Evolutionary conservation across 2,113 vertebrate genomes (phyloP).

Genomic region (Hemichromis elongatus): DNA sequence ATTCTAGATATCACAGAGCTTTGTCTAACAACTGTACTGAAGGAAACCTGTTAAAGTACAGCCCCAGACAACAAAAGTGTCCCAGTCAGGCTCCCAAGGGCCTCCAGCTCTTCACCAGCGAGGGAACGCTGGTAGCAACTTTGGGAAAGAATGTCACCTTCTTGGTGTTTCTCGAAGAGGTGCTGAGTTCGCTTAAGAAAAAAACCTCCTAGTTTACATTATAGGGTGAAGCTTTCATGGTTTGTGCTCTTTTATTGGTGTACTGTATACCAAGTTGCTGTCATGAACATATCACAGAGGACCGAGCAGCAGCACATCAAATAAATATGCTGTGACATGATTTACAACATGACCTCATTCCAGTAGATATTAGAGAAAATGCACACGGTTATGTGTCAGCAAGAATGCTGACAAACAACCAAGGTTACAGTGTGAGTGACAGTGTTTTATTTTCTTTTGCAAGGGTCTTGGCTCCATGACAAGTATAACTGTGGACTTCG

Average conservation of each 20-base stretch:
- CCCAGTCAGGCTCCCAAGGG: conserved; percentile 82
- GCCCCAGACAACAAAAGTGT: conserved; percentile 85
- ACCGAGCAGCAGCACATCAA: background rate
- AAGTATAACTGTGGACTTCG: conserved; percentile 88
- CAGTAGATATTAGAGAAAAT: conserved; percentile 10
- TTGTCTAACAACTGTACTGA: conserved; percentile 91
- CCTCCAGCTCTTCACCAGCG: conserved; percentile 82
- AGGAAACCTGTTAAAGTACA: conserved; percentile 79
- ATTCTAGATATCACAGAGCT: conserved; percentile 81
- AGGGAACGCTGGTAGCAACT: conserved; percentile 81
- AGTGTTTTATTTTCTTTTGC: conserved; percentile 4
- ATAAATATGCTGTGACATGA: conserved; percentile 26
- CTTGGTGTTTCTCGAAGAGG: conserved; percentile 89
- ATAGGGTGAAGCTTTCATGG: background rate
- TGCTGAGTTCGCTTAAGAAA: conserved; percentile 42
- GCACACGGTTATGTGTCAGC: background rate
- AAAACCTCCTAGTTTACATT: background rate
- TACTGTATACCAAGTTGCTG: conserved; percentile 7
- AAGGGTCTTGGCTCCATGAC: conserved; percentile 87
- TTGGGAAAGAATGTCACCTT: conserved; percentile 86
- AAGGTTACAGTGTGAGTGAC: conserved; percentile 3
- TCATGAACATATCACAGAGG: background rate
- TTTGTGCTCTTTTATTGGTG: background rate
- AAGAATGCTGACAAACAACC: background rate
- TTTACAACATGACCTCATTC: conserved; percentile 22